These are phyloP conservation scores for Amphiura filiformis DNA, from an alignment of 35 echinoderm and acorn worm genomes.

Conservation along the genomic window DNA sequence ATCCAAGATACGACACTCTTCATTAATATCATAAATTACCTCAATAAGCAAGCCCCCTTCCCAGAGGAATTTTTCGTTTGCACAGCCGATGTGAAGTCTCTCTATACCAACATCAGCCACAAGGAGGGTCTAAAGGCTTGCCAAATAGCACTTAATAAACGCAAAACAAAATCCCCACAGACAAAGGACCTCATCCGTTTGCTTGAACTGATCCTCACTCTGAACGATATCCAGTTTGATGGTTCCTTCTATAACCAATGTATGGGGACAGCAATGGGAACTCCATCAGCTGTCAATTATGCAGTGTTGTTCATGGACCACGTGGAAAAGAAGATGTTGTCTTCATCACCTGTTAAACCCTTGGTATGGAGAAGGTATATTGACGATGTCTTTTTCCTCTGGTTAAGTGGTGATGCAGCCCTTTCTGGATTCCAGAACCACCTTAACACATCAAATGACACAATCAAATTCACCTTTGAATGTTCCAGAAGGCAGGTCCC, in stretches of 20 bases:
- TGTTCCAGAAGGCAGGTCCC: not conserved
- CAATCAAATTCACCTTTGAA: slow-evolving; percentile 48
- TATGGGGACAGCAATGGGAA: not conserved
- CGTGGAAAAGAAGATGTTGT: slow-evolving; percentile 9
- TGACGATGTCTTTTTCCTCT: slow-evolving; percentile 29
- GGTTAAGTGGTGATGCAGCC: not conserved
- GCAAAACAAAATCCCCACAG: not conserved
- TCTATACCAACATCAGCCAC: slow-evolving; percentile 33
- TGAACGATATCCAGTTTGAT: slow-evolving; percentile 31
- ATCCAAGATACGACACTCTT: slow-evolving; percentile 26
- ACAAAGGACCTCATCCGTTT: slow-evolving; percentile 28
- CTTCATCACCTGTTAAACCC: not conserved
- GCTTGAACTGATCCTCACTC: slow-evolving; percentile 15
- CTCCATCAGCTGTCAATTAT: not conserved
- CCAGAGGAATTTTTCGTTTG: not conserved
- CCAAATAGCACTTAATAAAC: slow-evolving; percentile 11
- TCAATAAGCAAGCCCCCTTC: not conserved
- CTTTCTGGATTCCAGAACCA: slow-evolving; percentile 11
- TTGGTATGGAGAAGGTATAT: slow-evolving; percentile 19
- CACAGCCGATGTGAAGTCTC: slow-evolving; percentile 30
- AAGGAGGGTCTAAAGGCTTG: slow-evolving; percentile 37
- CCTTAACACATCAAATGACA: slow-evolving; percentile 19
- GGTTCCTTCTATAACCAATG: not conserved
- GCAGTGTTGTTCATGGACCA: slow-evolving; percentile 15
- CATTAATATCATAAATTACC: not conserved